Evolutionary conservation across 53 echinoderm and acorn worm species (phyloP).

Genomic region (Crossaster papposus): DNA sequence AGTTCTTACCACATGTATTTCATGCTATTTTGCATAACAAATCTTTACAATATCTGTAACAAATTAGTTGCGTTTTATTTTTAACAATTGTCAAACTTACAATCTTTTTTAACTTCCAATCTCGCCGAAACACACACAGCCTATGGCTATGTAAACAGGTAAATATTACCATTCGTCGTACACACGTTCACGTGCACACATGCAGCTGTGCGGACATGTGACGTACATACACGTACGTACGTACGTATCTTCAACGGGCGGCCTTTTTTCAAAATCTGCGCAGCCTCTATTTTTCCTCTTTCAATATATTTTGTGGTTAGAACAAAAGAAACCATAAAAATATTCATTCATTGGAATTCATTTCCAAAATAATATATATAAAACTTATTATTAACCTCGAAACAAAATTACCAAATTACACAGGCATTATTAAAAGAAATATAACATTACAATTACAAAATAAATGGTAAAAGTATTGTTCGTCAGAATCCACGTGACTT

Average conservation of each 20-base stretch:
- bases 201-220: too few species aligned
- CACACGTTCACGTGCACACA: too few species aligned
- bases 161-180: too few species aligned
- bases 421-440: background rate
- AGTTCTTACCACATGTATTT: too few species aligned
- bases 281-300: conserved; percentile 54
- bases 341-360: background rate
- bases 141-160: too few species aligned
- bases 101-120: too few species aligned
- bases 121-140: too few species aligned
- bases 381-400: background rate
- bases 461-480: conserved; percentile 33
- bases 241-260: conserved; percentile 46
- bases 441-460: background rate
- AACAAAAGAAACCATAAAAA: background rate
- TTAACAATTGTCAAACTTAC: too few species aligned
- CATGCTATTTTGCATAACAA: too few species aligned
- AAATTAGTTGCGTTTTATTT: too few species aligned
- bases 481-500: conserved; percentile 79
- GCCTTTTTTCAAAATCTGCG: conserved; percentile 47
- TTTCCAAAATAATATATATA: background rate
- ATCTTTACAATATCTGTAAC: too few species aligned
- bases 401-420: conserved; percentile 6
- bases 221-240: too few species aligned
- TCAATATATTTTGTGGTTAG: background rate